These are phyloP conservation scores for Stegodyphus dumicola DNA, from an alignment of 1,140 invertebrate genomes.

Conservation along the genomic window DNA sequence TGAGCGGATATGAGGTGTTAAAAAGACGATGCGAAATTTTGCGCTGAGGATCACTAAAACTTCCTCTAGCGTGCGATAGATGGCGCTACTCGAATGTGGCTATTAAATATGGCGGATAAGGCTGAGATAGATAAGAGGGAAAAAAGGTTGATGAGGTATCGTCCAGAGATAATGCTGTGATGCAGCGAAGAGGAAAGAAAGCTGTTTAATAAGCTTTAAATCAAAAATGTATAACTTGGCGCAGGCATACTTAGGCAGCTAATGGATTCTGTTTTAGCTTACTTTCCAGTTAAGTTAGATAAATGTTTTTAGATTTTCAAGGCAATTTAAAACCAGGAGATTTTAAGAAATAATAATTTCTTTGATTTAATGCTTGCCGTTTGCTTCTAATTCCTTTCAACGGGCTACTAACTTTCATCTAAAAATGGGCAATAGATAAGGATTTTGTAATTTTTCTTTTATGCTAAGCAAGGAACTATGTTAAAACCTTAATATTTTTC, in stretches of 20 bases:
- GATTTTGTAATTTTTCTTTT: no score
- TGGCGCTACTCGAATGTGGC: constrained; percentile 14
- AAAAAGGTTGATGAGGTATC: constrained; percentile 43
- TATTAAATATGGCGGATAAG: constrained; percentile 49
- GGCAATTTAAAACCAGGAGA: neutral
- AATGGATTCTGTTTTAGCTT: no score
- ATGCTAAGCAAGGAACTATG: no score
- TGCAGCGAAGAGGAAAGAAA: constrained; percentile 21
- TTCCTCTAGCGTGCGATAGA: constrained; percentile 14
- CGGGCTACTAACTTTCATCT: neutral
- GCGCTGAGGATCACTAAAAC: constrained; percentile 13
- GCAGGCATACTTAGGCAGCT: no score
- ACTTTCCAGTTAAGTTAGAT: no score
- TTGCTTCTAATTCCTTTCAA: neutral
- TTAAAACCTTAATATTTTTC: no score
- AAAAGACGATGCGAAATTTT: constrained; percentile 23
- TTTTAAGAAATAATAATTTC: neutral
- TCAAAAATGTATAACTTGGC: constrained; percentile 12
- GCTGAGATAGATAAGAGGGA: neutral
- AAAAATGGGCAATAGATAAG: no score
- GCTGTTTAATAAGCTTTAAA: constrained; percentile 54
- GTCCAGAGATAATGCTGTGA: constrained; percentile 32
- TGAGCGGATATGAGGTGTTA: constrained; percentile 40
- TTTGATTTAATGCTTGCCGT: neutral
- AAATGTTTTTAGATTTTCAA: no score